Base-by-base conservation (phyloP, 2,113 vertebrate species). In the Phaetusa simplex region DNA sequence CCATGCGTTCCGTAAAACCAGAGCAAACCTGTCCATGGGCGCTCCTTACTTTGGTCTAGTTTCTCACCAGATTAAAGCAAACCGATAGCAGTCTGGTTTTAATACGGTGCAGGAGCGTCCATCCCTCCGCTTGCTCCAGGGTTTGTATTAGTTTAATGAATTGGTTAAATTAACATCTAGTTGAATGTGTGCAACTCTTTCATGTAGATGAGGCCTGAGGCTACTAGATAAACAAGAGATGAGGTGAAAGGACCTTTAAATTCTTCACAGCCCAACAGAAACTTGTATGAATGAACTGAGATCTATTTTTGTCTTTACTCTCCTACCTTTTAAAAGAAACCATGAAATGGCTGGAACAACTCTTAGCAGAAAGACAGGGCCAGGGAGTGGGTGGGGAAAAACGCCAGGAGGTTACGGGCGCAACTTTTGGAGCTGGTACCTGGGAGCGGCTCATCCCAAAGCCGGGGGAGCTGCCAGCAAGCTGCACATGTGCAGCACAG, bases 41-140 rank as follows among this genome's bases (percentile, higher is more conserved):
- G 0, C 95, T 93, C 91, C 93, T 96, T 29, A 1, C 78, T 91
- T 86, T n/a, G 70, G 43, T 94, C 86, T 64, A 86, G 53, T 95
- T 97, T 96, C 97, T 96, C 95, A 96, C 83, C 94, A 93, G 95
- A 96, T 97, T 95, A 97, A 97, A 97, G 88, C 36, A 65, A 94
- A 84, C 50, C 8, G 29, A 86, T 86, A 83, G 58, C 40, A 88
- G 83, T 30, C 95, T 65, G 83, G 61, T 85, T 95, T 92, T 79
- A 91, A 86, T 72, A 49, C 1, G 0, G 58, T 52, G n/a, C 58
- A 53, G 78, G 83, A 94, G 42, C 34, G 17, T 84, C 88, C 77
- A 80, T 90, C 85, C 65, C 93, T 93, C 86, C 0, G 3, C 70
- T 95, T n/a, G 55, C 92, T 89, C 77, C 20, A 0, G 91, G 96